Evolutionary conservation across 2,888 invertebrate genomes (phyloP).

Genomic region (Sphaerophoria taeniata): DNA sequence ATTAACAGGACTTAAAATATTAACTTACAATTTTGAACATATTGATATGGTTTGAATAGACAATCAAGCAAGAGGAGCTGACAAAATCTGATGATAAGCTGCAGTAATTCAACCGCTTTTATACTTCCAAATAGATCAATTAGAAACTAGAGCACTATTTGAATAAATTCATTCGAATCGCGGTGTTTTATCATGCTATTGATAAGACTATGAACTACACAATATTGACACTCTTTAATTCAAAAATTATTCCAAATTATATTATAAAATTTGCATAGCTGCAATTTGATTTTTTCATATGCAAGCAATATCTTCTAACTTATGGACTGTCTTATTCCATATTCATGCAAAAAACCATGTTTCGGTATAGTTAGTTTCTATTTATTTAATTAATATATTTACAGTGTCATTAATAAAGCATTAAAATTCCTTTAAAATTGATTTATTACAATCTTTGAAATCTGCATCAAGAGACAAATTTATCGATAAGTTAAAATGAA

Average conservation of each 20-base stretch:
- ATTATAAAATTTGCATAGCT: not conserved
- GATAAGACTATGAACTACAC: not conserved
- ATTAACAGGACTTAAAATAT: not conserved
- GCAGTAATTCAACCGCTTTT: not conserved
- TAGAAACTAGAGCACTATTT: constrained; percentile 7
- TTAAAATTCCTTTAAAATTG: too few species aligned
- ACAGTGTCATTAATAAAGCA: too few species aligned
- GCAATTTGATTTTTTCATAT: too few species aligned
- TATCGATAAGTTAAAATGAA: too few species aligned
- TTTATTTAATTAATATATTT: too few species aligned
- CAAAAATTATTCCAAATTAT: not conserved
- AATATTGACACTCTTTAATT: not conserved
- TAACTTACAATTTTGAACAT: constrained; percentile 37
- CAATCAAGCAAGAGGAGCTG: not conserved
- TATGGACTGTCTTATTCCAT: too few species aligned
- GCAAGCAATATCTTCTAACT: too few species aligned
- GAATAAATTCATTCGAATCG: constrained; percentile 5
- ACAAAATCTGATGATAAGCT: constrained; percentile 10
- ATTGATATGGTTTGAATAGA: constrained; percentile 14
- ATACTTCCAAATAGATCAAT: not conserved
- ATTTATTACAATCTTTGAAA: too few species aligned
- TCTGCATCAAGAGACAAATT: too few species aligned
- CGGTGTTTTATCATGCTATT: not conserved
- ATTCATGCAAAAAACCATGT: too few species aligned
- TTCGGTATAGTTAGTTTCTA: too few species aligned